phyloP scores from a whole-genome alignment of 1,140 invertebrate genomes.

The Musca vetustissima region DNA sequence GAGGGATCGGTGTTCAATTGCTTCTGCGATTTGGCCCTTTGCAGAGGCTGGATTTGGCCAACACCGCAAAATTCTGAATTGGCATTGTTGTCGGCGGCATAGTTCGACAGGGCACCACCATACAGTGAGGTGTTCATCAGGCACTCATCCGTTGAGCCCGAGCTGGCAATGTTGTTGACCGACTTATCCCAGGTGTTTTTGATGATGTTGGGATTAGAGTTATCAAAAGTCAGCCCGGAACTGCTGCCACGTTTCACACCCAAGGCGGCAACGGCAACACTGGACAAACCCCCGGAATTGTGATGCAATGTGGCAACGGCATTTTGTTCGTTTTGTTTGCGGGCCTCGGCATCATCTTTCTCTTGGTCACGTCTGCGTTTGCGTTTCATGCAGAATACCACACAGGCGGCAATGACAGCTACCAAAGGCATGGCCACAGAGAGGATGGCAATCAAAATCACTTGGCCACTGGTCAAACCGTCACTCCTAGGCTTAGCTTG shows the following conservation, averaged over 20 bases:
- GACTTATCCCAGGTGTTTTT: conserved; percentile 82
- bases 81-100: conserved; percentile 56
- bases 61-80: conserved; percentile 57
- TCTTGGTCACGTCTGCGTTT: conserved; percentile 74
- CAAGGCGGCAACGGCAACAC: conserved; percentile 34
- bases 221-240: conserved; percentile 56
- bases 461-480: conserved; percentile 68
- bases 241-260: conserved; percentile 56
- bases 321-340: conserved; percentile 88
- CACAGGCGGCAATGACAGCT: conserved; percentile 72
- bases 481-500: conserved; percentile 49
- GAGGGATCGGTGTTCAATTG: conserved; percentile 74
- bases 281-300: conserved; percentile 47
- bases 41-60: conserved; percentile 58
- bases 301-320: conserved; percentile 68
- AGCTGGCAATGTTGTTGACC: conserved; percentile 67
- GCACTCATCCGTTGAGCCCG: conserved; percentile 56
- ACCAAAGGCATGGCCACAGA: conserved; percentile 77
- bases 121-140: conserved; percentile 44
- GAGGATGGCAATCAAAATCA: conserved; percentile 79
- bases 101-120: conserved; percentile 55
- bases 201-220: conserved; percentile 68
- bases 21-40: conserved; percentile 68
- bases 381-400: conserved; percentile 78
- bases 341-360: conserved; percentile 81